Evolutionary conservation across 2,797 vertebrate genomes (phyloP), one percentile per base, ranked within the genome.

Genomic region (Neopelma chrysocephalum): DNA sequence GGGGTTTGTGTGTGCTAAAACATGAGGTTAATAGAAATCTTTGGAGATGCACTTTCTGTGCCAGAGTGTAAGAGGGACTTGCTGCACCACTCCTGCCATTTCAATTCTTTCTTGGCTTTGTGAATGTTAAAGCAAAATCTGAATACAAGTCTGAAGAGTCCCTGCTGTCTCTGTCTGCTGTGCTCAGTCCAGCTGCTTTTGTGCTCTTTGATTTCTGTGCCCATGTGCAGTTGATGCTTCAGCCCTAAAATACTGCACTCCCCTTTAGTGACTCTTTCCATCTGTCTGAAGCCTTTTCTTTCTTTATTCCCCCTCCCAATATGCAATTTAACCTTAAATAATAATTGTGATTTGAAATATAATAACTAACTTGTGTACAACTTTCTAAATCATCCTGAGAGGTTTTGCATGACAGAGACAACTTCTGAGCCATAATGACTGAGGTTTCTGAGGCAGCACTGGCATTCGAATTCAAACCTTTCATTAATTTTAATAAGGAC

Each of bases 401-500:
- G 81, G 70, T 66, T 97, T 82, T 87, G 29, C 53, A 43, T 77
- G 88, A 77, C 85, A 89, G 72, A 76, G 58, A 34, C 66, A 77
- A 82, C 81, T 77, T 93, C 86, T 94, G 94, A 94, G 82, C 91
- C 71, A 26, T 60, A 66, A 91, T 57, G 80, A 80, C 64, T 82
- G 95, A 93, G 87, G 82, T 90, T 96, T 96, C 82, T 57, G 91
- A 93, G 93, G 95, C 86, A 88, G 51, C 85, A 15, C 1, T 66
- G 82, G 66, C 70, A 82, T 94, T 68, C 4, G 3, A 62, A 76
- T 73, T 42, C 73, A 94, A 96, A 94, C 93, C 86, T 91, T 87
- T 93, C 90, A 96, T 96, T 96, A 84, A 94, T 94, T 93, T 94
- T 95, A 96, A 94, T 61, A 34, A 94, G 25, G 80, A 93, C 54